These are phyloP conservation scores for Carabus problematicus DNA, from an alignment of 2,888 invertebrate species.

Conservation along the genomic window DNA sequence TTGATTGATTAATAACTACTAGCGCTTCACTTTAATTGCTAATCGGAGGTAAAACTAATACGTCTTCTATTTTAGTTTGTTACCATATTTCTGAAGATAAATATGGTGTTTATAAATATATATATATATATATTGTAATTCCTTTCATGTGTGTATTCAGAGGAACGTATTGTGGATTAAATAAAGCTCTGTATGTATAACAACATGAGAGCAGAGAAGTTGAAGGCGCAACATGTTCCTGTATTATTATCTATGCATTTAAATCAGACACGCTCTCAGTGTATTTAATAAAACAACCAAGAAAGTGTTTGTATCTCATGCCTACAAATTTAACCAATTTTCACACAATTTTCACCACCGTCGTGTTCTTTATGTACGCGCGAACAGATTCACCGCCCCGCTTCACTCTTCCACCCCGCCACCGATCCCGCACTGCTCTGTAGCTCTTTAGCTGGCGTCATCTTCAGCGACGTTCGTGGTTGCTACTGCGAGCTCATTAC, in stretches of 20 bases:
- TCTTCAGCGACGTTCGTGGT: not conserved
- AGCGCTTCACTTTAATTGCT: no score
- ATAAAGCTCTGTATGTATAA: no score
- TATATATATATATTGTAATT: no score
- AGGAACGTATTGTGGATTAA: no score
- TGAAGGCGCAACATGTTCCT: slow-evolving; percentile 22
- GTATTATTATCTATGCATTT: slow-evolving; percentile 27
- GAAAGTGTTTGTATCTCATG: slow-evolving; percentile 39
- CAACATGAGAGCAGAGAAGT: not conserved
- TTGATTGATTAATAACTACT: no score
- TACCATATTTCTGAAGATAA: no score
- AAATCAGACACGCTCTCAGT: slow-evolving; percentile 18
- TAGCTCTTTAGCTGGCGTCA: no score
- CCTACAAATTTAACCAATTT: slow-evolving; percentile 43
- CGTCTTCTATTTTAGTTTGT: no score
- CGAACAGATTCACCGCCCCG: slow-evolving; percentile 18
- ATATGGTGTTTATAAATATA: no score
- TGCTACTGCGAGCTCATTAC: slow-evolving; percentile 29
- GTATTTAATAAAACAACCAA: slow-evolving; percentile 41
- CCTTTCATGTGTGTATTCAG: no score
- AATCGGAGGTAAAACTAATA: no score
- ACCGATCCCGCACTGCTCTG: not conserved
- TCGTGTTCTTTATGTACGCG: not conserved
- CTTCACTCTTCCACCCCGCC: no score
- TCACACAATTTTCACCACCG: slow-evolving; percentile 41